A percentile compares a stretch with the other conserved stretches of the same genome.
Evolutionary conservation across 2,888 invertebrate species (phyloP).

Genomic region (Unio delphinus): DNA sequence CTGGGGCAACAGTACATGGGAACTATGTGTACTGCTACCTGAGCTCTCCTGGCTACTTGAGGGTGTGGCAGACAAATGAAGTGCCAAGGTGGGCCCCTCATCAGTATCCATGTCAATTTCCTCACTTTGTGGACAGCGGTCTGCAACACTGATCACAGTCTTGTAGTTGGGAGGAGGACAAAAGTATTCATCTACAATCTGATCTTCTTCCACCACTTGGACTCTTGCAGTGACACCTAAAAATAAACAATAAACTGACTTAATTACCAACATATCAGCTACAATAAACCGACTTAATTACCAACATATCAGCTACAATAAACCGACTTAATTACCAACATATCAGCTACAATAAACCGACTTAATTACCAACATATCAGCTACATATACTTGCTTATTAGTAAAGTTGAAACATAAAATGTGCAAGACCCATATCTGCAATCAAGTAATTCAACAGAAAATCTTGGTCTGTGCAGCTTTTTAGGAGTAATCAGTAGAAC

Average conservation of each 20-base stretch:
- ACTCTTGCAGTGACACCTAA: background rate
- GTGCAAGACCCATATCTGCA: no score
- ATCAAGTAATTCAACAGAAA: no score
- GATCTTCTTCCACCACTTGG: background rate
- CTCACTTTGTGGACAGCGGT: conserved; percentile 25
- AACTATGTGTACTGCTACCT: conserved; percentile 50
- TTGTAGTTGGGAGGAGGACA: conserved; percentile 22
- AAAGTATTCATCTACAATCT: conserved; percentile 1
- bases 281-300: background rate
- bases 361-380: no score
- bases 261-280: no score
- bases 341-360: background rate
- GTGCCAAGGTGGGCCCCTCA: conserved; percentile 14
- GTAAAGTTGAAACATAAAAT: no score
- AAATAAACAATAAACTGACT: background rate
- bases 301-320: background rate
- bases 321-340: no score
- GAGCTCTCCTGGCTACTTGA: conserved; percentile 49
- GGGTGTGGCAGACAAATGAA: conserved; percentile 30
- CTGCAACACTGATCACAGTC: conserved; percentile 29
- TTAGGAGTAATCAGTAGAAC: no score
- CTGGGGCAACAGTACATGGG: conserved; percentile 42
- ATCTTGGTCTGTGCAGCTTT: no score
- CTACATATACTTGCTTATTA: no score
- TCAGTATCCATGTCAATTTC: conserved; percentile 35